phyloP scores from a whole-genome alignment of 2,888 invertebrate species.

The Empis livida region DNA sequence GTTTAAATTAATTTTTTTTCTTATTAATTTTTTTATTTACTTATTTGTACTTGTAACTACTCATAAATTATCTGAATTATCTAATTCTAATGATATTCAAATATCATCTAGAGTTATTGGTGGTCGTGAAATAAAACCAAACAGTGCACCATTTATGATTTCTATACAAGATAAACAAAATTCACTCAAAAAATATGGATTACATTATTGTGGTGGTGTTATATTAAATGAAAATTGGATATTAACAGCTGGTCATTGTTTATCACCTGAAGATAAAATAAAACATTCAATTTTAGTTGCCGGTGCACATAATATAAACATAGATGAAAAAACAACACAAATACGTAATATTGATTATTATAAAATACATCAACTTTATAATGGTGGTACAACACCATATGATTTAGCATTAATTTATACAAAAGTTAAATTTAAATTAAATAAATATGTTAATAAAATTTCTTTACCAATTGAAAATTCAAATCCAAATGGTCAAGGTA shows the following conservation, averaged over 20 bases:
- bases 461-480: slow-evolving; percentile 23
- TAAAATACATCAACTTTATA: slow-evolving; percentile 25
- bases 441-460: slow-evolving; percentile 24
- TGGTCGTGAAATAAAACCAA: slow-evolving; percentile 23
- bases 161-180: slow-evolving; percentile 25
- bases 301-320: slow-evolving; percentile 27
- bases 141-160: slow-evolving; percentile 30
- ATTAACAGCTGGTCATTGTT: slow-evolving; percentile 31
- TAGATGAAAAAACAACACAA: slow-evolving; percentile 17
- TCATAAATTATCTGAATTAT: neutral
- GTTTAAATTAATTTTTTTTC: neutral
- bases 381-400: slow-evolving; percentile 31
- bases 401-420: slow-evolving; percentile 32
- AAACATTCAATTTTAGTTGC: slow-evolving; percentile 27
- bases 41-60: neutral
- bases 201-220: slow-evolving; percentile 32
- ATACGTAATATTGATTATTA: slow-evolving; percentile 27
- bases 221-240: slow-evolving; percentile 33
- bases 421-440: slow-evolving; percentile 23
- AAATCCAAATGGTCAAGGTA: slow-evolving; percentile 24
- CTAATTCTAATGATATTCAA: neutral
- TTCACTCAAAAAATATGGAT: slow-evolving; percentile 17
- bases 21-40: neutral
- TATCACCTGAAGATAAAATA: slow-evolving; percentile 21
- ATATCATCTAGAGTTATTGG: neutral